These are phyloP conservation scores for Threskiornis aethiopicus DNA, from an alignment of 2,797 vertebrate species.

Conservation along the genomic window DNA sequence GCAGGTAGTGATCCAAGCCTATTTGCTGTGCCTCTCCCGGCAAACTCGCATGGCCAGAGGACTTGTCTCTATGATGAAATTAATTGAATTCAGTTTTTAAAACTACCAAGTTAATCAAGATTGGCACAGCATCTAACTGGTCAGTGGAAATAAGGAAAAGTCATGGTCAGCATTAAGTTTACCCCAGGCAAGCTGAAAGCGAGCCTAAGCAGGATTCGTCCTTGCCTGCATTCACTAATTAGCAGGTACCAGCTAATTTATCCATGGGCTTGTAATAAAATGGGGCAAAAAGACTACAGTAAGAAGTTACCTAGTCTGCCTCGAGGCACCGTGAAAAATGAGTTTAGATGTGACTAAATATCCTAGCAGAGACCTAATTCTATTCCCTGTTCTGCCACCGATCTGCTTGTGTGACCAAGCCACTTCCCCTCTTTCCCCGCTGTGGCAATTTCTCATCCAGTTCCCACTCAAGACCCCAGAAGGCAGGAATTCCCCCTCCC, in stretches of 20 bases:
- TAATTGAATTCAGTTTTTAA: constrained; percentile 47
- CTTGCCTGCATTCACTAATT: constrained; percentile 1
- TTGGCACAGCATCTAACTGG: background rate
- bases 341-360: constrained; percentile 20
- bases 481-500: background rate
- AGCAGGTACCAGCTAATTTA: constrained; percentile 9
- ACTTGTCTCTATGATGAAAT: background rate
- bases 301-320: constrained; percentile 18
- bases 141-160: background rate
- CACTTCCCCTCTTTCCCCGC: background rate
- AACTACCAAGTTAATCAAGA: constrained; percentile 42
- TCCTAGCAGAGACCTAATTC: constrained; percentile 4
- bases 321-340: background rate
- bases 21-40: background rate
- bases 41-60: background rate
- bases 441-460: background rate
- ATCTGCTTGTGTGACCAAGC: background rate
- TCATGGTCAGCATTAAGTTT: background rate
- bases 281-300: background rate
- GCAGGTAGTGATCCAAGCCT: constrained; percentile 1
- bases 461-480: background rate
- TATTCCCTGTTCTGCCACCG: background rate
- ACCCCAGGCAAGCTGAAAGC: background rate
- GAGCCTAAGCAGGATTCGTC: background rate
- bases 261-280: constrained; percentile 3